Evolutionary conservation across 2,113 vertebrate genomes (phyloP).

Genomic region (Mystacornis crossleyi): DNA sequence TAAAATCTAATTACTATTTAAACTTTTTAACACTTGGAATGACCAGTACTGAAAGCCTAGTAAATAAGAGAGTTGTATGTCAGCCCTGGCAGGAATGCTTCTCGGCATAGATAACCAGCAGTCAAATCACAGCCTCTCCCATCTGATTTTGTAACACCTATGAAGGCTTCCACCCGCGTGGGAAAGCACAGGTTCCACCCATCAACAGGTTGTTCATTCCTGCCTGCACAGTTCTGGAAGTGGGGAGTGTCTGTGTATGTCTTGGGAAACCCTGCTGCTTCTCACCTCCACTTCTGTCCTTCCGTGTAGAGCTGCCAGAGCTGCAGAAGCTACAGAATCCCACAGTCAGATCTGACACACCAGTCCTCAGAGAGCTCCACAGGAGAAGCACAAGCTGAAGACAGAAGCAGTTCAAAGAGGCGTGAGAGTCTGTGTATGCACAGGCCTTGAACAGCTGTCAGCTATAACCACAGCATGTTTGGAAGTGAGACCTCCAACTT

Average conservation of each 20-base stretch:
- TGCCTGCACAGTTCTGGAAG: not conserved
- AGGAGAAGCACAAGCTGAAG: not conserved
- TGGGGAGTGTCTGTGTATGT: not conserved
- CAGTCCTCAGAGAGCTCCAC: not conserved
- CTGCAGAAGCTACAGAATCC: not conserved
- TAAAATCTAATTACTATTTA: not conserved
- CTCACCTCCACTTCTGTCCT: not conserved
- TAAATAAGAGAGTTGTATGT: not conserved
- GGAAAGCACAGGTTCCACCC: slow-evolving; percentile 3
- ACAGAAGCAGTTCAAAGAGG: not conserved
- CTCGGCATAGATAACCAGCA: not conserved
- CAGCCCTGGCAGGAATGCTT: not conserved
- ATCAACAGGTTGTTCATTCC: not conserved
- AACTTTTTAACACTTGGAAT: not conserved
- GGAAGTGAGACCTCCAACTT: not conserved
- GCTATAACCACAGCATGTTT: not conserved
- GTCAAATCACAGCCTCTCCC: not conserved
- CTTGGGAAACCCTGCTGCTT: not conserved
- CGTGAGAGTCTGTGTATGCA: not conserved
- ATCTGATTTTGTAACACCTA: not conserved
- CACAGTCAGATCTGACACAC: not conserved
- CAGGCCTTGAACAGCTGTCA: not conserved
- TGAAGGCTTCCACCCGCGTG: not conserved
- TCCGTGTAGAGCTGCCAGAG: rapidly evolving
- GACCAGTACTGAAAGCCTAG: not conserved